A percentile compares a stretch with the other conserved stretches of the same genome.
These are phyloP conservation scores for Piprites chloris DNA, from an alignment of 2,113 vertebrate genomes.

Conservation along the genomic window DNA sequence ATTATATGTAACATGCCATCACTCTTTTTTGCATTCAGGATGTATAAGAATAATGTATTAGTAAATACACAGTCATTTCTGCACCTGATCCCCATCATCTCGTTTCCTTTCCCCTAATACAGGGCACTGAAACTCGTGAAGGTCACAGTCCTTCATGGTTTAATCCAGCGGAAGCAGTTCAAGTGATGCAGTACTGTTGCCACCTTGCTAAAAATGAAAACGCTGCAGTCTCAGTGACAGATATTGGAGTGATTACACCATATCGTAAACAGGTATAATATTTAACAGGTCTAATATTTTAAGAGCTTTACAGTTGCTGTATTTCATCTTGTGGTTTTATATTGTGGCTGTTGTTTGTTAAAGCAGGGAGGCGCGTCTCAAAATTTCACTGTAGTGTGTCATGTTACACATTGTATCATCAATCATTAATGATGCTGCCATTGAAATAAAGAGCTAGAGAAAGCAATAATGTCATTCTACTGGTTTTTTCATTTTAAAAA, in stretches of 20 bases:
- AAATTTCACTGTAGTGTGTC: neutral
- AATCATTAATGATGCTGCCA: neutral
- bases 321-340: neutral
- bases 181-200: constrained; percentile 91
- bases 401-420: neutral
- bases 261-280: constrained; percentile 89
- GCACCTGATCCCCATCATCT: neutral
- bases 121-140: constrained; percentile 91
- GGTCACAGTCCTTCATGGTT: constrained; percentile 90
- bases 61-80: neutral
- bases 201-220: constrained; percentile 81
- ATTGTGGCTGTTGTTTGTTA: neutral
- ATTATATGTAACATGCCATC: neutral
- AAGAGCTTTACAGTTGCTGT: neutral
- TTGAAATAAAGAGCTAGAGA: neutral
- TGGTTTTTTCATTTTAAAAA: neutral
- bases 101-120: neutral
- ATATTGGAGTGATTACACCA: constrained; percentile 90
- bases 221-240: constrained; percentile 67
- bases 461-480: neutral
- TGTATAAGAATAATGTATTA: neutral
- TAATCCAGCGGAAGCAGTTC: constrained; percentile 90
- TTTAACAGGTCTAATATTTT: neutral
- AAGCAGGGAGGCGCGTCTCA: neutral
- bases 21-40: neutral